Conservation (phyloP, 1,140 invertebrate genomes). For the Brevipalpus yothersi region DNA sequence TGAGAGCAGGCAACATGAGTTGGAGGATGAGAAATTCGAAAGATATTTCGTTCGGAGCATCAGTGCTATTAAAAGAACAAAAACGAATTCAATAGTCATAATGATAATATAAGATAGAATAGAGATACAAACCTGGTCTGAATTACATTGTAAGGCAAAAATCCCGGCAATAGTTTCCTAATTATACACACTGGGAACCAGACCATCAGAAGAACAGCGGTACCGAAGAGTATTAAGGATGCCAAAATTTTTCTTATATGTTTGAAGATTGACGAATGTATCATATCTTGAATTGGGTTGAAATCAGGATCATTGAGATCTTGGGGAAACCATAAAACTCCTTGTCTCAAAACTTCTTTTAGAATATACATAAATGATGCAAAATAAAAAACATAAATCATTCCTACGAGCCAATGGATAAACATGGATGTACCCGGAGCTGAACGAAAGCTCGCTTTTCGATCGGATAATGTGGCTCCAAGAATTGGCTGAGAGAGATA, state of each 20-base stretch:
- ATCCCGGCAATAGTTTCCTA: constrained; percentile 51
- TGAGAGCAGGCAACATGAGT: constrained; percentile 75
- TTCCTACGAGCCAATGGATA: constrained; percentile 95
- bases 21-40: constrained; percentile 80
- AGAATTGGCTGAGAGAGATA: constrained; percentile 40
- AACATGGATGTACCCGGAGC: constrained; percentile 87
- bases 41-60: constrained; percentile 62
- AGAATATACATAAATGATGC: constrained; percentile 84
- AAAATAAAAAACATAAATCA: constrained; percentile 98
- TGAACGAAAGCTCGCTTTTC: constrained; percentile 62
- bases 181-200: constrained; percentile 79
- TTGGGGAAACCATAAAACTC: constrained; percentile 83
- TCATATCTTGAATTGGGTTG: constrained; percentile 96
- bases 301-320: constrained; percentile 98
- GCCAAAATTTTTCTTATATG: constrained; percentile 69
- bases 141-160: constrained; percentile 75
- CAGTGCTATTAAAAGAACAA: constrained; percentile 32
- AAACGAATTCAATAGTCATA: constrained; percentile 2
- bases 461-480: constrained; percentile 49
- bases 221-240: constrained; percentile 86
- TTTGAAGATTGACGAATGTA: constrained; percentile 72
- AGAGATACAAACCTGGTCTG: constrained; percentile 21
- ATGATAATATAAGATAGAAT: constrained; percentile 1
- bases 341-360: constrained; percentile 75
- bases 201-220: constrained; percentile 77